Conservation (phyloP, 2,888 invertebrate species). For the Rhogogaster chlorosoma region DNA sequence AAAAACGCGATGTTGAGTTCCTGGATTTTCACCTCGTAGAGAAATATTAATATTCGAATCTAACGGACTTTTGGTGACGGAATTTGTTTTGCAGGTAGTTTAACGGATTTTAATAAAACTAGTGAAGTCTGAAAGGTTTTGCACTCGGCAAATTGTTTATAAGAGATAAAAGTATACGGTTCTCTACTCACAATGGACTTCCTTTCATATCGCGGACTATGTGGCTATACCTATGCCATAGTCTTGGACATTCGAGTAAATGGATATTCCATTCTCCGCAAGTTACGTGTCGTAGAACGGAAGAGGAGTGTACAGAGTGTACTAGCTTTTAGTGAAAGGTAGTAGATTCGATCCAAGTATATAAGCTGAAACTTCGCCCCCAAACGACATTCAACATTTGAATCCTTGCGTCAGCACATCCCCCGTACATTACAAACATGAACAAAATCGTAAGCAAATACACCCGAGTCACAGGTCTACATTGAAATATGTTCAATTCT, state of each 20-base stretch:
- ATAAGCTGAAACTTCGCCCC: conserved; percentile 69
- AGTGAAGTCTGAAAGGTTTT: background rate
- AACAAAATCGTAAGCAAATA: conserved; percentile 67
- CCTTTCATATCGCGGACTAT: conserved; percentile 32
- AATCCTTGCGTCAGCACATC: conserved; percentile 50
- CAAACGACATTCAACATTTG: conserved; percentile 68
- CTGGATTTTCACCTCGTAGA: background rate
- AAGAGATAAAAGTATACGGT: background rate
- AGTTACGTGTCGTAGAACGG: conserved; percentile 45
- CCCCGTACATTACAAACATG: conserved; percentile 63
- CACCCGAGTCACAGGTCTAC: background rate
- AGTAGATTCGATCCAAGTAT: conserved; percentile 73
- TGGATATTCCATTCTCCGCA: conserved; percentile 30
- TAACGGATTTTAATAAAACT: background rate
- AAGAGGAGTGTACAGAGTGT: conserved; percentile 36
- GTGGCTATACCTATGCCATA: background rate
- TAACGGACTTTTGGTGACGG: background rate
- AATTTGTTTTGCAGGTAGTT: background rate
- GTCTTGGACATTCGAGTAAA: background rate
- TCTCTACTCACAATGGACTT: conserved; percentile 23
- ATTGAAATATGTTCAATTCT: background rate
- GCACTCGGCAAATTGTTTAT: background rate
- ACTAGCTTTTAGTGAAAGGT: conserved; percentile 69
- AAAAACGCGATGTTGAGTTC: background rate
- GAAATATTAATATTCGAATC: background rate